Base-by-base conservation (phyloP, 2,113 vertebrate genomes). In the Microtus montanus region DNA sequence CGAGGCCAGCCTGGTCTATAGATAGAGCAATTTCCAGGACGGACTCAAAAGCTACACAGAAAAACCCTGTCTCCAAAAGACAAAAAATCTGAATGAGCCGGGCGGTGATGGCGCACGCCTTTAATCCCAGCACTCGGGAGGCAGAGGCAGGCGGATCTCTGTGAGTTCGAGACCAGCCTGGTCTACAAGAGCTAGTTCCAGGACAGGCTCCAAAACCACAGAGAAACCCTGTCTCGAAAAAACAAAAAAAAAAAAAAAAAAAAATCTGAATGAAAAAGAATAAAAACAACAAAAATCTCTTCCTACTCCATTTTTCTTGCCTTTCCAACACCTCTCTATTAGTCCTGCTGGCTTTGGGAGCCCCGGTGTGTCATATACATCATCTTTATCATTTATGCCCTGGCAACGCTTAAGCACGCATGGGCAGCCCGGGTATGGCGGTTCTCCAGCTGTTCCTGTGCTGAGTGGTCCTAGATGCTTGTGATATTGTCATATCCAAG, bases 321-420 rank as follows among this genome's bases (percentile, higher is more conserved):
- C 68, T 71, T 17, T 71, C 66, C 33, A 70, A 70, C 33, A 70
- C 66, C 33, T 70, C 66, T 64, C 28, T 28, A n/a, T 71, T 71
- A 5, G 35, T 71, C 15, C 33, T 71, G 68, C 15, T 71, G 35
- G 17, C 15, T 1, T 20, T 8, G 35, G 35, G 68, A 71, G 66
- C 68, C 35, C n/a, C 7, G 0, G 35, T 19, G 68, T n/a, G 35
- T 71, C 2, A 71, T n/a, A 19, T 58, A 7, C 0, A 4, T 54
- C 54, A 54, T 58, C 54, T 6, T 58, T 19, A 58, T 20, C 54
- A 20, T 19, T 58, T 58, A 58, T 58, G 54, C 54, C 54, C 54
- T 20, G 5, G 54, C 54, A 58, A 58, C 15, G 19, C 54, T 20
- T 7, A 20, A 6, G 54, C 54, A 58, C 19, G 0, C 6, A 58